These are phyloP conservation scores for Nematopogon swammerdamellus DNA, from an alignment of 2,888 invertebrate genomes.

Conservation along the genomic window DNA sequence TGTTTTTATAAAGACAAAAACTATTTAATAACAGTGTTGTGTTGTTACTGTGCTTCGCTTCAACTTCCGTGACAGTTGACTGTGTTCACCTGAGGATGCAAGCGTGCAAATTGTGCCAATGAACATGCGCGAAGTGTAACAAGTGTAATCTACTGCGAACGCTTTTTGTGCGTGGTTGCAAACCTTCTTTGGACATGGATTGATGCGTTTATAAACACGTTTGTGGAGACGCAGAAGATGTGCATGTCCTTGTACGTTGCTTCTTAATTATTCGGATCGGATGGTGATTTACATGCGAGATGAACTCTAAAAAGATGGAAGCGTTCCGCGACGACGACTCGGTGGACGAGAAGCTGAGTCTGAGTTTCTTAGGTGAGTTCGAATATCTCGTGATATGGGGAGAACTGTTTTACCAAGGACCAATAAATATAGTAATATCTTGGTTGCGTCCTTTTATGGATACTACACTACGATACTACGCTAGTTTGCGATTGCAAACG, in stretches of 20 bases:
- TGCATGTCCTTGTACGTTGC: neutral
- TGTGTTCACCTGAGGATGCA: neutral
- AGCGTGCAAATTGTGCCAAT: neutral
- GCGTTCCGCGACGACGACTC: conserved; percentile 44
- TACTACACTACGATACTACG: too few species aligned
- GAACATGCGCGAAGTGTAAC: neutral
- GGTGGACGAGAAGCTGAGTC: conserved; percentile 44
- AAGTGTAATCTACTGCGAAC: neutral
- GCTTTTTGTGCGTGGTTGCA: neutral
- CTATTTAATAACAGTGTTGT: neutral
- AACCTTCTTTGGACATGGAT: neutral
- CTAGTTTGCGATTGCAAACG: too few species aligned
- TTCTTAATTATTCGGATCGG: neutral
- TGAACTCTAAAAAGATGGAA: conserved; percentile 54
- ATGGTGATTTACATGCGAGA: conserved; percentile 10
- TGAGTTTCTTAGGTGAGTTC: conserved; percentile 49
- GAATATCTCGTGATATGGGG: too few species aligned
- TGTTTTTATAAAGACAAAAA: neutral
- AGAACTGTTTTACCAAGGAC: too few species aligned
- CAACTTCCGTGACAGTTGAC: neutral
- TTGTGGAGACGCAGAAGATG: neutral
- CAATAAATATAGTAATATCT: too few species aligned
- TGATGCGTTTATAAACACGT: neutral
- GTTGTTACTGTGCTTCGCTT: neutral
- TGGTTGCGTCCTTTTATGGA: too few species aligned